Conservation (phyloP, 2,888 invertebrate species). For the Camponotus fellah region DNA sequence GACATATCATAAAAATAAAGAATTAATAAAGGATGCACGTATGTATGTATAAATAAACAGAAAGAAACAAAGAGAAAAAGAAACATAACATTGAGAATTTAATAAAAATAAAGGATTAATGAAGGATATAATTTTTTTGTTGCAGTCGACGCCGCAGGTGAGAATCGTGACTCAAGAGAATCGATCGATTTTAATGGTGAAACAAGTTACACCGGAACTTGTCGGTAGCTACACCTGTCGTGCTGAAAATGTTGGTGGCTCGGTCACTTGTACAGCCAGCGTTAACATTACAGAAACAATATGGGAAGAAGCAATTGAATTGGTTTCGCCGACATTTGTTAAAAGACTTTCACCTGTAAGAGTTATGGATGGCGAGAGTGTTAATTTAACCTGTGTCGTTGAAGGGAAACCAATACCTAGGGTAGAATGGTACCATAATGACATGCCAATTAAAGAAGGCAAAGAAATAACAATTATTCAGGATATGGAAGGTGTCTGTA, state of each 20-base stretch:
- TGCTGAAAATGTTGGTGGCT: conserved; percentile 96
- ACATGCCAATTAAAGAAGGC: conserved; percentile 90
- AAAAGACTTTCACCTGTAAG: conserved; percentile 91
- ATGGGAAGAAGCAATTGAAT: conserved; percentile 88
- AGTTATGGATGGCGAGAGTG: conserved; percentile 96
- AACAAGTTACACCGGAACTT: conserved; percentile 90
- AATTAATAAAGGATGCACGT: no score
- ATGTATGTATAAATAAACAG: no score
- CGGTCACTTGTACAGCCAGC: conserved; percentile 94
- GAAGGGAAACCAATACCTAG: conserved; percentile 93
- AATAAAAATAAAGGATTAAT: conserved; percentile 4
- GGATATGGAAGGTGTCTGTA: conserved; percentile 92
- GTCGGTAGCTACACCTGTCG: conserved; percentile 94
- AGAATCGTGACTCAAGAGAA: conserved; percentile 92
- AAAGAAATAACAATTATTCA: conserved; percentile 92
- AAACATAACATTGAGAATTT: not conserved
- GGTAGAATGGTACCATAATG: conserved; percentile 93
- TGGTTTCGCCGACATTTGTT: conserved; percentile 92
- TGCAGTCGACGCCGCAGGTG: conserved; percentile 89
- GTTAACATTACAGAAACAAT: conserved; percentile 89
- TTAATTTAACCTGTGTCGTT: conserved; percentile 91
- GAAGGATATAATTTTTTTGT: conserved; percentile 38
- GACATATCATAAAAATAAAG: no score
- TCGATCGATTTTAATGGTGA: conserved; percentile 92
- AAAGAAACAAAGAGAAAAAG: no score